Evolutionary conservation across 2,113 vertebrate genomes (phyloP).

Genomic region (Mixornis gularis): DNA sequence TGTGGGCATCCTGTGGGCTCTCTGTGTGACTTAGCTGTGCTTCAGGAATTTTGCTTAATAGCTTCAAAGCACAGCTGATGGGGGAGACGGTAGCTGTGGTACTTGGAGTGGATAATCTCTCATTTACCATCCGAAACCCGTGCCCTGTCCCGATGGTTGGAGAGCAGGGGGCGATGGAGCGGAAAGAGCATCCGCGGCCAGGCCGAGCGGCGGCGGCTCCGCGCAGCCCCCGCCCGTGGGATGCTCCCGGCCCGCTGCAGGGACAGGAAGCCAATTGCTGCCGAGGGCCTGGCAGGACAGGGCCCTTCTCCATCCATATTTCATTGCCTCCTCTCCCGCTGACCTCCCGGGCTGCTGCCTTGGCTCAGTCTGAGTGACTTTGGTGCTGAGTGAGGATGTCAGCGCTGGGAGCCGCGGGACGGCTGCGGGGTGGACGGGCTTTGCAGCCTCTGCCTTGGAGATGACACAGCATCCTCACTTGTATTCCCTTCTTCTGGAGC

Average conservation of each 20-base stretch:
- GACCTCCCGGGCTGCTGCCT: neutral
- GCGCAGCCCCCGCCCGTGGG: accelerated
- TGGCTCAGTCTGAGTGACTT: accelerated
- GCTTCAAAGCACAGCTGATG: neutral
- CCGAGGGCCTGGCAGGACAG: neutral
- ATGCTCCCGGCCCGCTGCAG: accelerated
- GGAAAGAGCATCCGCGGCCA: neutral
- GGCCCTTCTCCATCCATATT: neutral
- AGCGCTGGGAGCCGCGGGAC: neutral
- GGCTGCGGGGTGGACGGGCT: accelerated
- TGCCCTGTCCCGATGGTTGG: accelerated
- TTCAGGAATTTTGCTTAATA: neutral
- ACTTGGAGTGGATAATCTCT: neutral
- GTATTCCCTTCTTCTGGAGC: neutral
- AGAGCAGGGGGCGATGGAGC: neutral
- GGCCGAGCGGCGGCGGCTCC: neutral
- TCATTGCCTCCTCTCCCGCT: accelerated
- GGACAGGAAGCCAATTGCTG: accelerated
- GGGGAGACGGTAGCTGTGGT: neutral
- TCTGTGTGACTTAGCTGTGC: accelerated
- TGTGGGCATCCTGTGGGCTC: neutral
- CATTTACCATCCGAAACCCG: neutral
- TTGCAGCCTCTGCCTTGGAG: neutral
- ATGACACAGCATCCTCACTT: neutral
- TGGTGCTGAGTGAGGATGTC: accelerated